Percentiles rank a stretch among this genome's conserved stretches.
phyloP scores from a whole-genome alignment of 1,140 invertebrate species.

The Drosophila ironensis region DNA sequence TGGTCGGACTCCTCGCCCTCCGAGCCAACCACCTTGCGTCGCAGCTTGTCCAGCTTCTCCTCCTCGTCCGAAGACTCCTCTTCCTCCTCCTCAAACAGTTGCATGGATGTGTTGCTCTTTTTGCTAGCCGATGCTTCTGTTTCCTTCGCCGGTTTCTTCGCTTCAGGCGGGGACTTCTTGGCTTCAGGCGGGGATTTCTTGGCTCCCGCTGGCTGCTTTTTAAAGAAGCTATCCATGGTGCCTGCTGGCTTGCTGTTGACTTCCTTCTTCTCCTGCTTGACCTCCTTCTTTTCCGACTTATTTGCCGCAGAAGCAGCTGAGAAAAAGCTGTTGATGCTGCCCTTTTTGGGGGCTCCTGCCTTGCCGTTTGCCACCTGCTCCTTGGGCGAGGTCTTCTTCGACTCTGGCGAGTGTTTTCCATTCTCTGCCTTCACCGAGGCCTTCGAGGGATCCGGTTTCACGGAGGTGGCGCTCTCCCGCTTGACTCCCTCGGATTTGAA shows the following conservation, averaged over 20 bases:
- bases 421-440: not conserved
- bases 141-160: constrained; percentile 16
- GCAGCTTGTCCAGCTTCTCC: constrained; percentile 66
- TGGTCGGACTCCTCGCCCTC: constrained; percentile 56
- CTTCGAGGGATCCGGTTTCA: constrained; percentile 25
- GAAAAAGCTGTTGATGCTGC: constrained; percentile 68
- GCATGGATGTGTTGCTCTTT: constrained; percentile 58
- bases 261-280: no score
- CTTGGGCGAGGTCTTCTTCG: constrained; percentile 44
- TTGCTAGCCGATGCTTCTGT: not conserved
- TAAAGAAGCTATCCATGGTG: constrained; percentile 68
- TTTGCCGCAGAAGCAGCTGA: constrained; percentile 25
- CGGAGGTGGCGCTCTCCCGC: not conserved
- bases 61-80: constrained; percentile 71
- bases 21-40: constrained; percentile 57
- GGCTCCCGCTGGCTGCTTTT: constrained; percentile 50
- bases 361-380: constrained; percentile 40
- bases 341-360: constrained; percentile 44
- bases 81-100: constrained; percentile 58
- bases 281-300: no score
- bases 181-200: constrained; percentile 36
- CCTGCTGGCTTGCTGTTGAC: constrained; percentile 39
- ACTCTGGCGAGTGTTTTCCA: constrained; percentile 3
- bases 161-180: not conserved
- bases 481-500: constrained; percentile 21